Evolutionary conservation across 2,797 vertebrate species (phyloP).

Genomic region (Cuculus canorus): DNA sequence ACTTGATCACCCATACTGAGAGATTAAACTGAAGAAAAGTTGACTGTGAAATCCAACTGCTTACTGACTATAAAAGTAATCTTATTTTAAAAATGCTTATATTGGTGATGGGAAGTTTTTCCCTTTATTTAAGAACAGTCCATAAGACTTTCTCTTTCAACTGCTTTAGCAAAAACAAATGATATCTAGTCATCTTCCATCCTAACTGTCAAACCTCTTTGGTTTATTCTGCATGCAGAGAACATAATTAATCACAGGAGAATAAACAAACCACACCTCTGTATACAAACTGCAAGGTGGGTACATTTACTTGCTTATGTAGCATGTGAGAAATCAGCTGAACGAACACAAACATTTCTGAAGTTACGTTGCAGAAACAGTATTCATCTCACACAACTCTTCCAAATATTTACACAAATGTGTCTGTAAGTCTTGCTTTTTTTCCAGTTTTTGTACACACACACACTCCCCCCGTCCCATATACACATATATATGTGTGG

Average conservation of each 20-base stretch:
- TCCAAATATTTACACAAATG: neutral
- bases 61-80: neutral
- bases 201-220: neutral
- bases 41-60: neutral
- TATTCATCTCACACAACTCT: neutral
- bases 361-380: neutral
- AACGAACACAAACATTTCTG: neutral
- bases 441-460: neutral
- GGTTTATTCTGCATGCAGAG: neutral
- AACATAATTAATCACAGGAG: neutral
- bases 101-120: neutral
- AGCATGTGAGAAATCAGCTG: neutral
- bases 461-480: too few species aligned
- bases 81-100: neutral
- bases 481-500: neutral
- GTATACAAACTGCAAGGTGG: neutral
- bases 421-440: neutral
- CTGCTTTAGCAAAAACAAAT: neutral
- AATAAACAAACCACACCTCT: neutral
- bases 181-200: neutral
- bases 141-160: neutral
- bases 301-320: neutral
- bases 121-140: neutral
- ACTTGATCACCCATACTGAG: neutral
- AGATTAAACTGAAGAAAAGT: neutral